Conservation (phyloP, 2,888 invertebrate species). For the Hydropsyche betteni region DNA sequence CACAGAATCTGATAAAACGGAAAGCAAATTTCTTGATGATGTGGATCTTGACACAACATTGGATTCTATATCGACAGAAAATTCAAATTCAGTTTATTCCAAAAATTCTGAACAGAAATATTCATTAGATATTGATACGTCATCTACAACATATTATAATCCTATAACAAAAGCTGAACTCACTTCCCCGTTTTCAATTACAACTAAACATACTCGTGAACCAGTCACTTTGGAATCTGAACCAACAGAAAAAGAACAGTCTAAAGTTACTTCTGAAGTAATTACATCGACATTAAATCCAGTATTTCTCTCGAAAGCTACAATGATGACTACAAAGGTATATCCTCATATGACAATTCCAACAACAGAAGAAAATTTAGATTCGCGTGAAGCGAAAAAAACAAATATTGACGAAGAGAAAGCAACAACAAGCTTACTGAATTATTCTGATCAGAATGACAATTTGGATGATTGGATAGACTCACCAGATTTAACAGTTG, state of each 20-base stretch:
- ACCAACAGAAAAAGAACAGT: slow-evolving; percentile 25
- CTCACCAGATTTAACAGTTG: slow-evolving; percentile 35
- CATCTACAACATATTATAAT: slow-evolving; percentile 47
- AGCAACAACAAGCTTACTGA: slow-evolving; percentile 17
- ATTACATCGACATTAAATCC: background rate
- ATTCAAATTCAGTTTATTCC: slow-evolving; percentile 55
- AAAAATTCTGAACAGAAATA: slow-evolving; percentile 56
- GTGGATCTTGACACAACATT: background rate
- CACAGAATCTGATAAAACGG: slow-evolving; percentile 8
- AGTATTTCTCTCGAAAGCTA: background rate
- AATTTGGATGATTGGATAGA: slow-evolving; percentile 45
- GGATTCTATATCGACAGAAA: slow-evolving; percentile 40
- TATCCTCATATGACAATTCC: slow-evolving; percentile 14
- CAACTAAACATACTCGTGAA: background rate
- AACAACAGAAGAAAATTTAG: slow-evolving; percentile 42
- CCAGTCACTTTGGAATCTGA: slow-evolving; percentile 14
- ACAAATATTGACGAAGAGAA: slow-evolving; percentile 41
- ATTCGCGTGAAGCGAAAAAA: slow-evolving; percentile 46
- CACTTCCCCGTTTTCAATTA: slow-evolving; percentile 39
- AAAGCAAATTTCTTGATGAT: background rate
- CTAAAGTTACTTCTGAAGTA: background rate
- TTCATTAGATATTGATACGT: slow-evolving; percentile 53
- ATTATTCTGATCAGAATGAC: slow-evolving; percentile 20
- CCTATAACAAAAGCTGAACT: slow-evolving; percentile 29
- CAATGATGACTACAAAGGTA: background rate